Percentiles rank a stretch among this genome's conserved stretches.
Evolutionary conservation across 2,113 vertebrate genomes (phyloP).

Genomic region (Solea senegalensis): DNA sequence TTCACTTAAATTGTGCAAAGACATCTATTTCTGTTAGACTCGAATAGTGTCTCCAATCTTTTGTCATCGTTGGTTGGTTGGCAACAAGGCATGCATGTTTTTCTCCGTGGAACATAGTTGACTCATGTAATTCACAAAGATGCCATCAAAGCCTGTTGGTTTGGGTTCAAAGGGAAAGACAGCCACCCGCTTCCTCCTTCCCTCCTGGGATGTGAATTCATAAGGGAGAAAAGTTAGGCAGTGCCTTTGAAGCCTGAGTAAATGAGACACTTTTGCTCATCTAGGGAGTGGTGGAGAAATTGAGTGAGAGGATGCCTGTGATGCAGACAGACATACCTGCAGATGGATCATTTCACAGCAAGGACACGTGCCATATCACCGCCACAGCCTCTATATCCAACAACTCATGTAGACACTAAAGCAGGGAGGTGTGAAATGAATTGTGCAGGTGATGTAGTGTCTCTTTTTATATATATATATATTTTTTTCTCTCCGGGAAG

Average conservation of each 20-base stretch:
- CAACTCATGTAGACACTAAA: slow-evolving; percentile 31
- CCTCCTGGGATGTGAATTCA: slow-evolving; percentile 66
- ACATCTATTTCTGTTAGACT: slow-evolving; percentile 41
- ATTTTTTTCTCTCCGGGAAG: slow-evolving; percentile 9
- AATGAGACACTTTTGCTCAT: slow-evolving; percentile 75
- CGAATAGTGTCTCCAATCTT: slow-evolving; percentile 42
- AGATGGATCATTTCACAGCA: slow-evolving; percentile 75
- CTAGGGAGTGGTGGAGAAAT: slow-evolving; percentile 62
- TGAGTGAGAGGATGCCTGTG: slow-evolving; percentile 58
- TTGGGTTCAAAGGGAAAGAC: slow-evolving; percentile 75
- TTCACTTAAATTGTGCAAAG: slow-evolving; percentile 40
- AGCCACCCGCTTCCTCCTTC: slow-evolving; percentile 17
- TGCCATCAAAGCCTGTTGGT: slow-evolving; percentile 75
- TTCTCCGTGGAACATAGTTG: slow-evolving; percentile 62
- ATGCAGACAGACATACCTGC: slow-evolving; percentile 68
- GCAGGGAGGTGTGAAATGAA: slow-evolving; percentile 27
- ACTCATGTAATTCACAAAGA: slow-evolving; percentile 72
- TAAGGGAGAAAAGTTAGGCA: slow-evolving; percentile 74
- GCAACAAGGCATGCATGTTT: slow-evolving; percentile 58
- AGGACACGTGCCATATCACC: slow-evolving; percentile 67
- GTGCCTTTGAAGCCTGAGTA: slow-evolving; percentile 78
- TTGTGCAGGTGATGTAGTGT: slow-evolving; percentile 25
- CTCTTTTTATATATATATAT: slow-evolving; percentile 12
- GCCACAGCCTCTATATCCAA: slow-evolving; percentile 44
- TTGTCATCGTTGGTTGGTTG: slow-evolving; percentile 31